Evolutionary conservation across 2,113 vertebrate species (phyloP).

Genomic region (Cephalophus harveyi): DNA sequence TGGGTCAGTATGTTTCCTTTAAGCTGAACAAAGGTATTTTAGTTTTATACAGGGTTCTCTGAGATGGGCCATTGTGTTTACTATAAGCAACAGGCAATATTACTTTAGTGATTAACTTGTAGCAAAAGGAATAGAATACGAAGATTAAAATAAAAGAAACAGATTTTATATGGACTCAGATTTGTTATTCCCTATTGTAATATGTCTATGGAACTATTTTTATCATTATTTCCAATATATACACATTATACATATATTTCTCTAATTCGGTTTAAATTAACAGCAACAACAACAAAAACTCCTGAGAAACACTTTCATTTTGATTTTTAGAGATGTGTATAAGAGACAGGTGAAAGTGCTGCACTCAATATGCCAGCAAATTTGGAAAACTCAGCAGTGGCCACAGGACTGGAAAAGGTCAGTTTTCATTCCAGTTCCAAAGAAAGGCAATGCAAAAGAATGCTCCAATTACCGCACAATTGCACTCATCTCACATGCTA

Average conservation of each 20-base stretch:
- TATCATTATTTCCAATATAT: background rate
- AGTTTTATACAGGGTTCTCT: background rate
- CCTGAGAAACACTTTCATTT: background rate
- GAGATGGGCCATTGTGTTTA: background rate
- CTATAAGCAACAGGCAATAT: background rate
- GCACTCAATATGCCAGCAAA: too few species aligned
- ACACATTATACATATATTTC: background rate
- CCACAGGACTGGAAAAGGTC: too few species aligned
- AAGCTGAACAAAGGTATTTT: background rate
- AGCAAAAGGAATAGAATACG: background rate
- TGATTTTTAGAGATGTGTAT: too few species aligned
- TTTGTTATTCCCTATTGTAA: background rate
- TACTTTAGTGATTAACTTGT: background rate
- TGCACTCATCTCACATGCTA: too few species aligned
- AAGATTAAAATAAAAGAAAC: background rate
- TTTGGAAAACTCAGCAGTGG: too few species aligned
- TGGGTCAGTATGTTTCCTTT: background rate
- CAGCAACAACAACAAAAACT: background rate
- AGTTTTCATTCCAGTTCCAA: too few species aligned
- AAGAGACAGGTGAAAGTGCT: too few species aligned
- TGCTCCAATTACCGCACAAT: too few species aligned
- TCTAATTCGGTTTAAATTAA: background rate
- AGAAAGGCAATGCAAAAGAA: too few species aligned
- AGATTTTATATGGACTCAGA: background rate
- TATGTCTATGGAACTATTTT: background rate